A percentile compares a stretch with the other conserved stretches of the same genome.
Evolutionary conservation across 1,140 invertebrate genomes (phyloP).

Genomic region (Drosophila tristis): DNA sequence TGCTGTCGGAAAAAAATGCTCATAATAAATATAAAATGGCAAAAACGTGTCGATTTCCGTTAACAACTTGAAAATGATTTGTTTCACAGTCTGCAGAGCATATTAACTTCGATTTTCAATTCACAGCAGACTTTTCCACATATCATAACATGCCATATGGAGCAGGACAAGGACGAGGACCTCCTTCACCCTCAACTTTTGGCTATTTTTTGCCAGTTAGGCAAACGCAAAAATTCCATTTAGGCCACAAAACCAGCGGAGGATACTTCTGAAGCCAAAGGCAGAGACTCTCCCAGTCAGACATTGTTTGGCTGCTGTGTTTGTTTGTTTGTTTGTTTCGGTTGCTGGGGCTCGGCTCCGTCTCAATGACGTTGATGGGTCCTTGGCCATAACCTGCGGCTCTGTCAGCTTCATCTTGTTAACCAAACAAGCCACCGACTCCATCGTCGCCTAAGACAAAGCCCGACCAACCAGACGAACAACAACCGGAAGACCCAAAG

Average conservation of each 20-base stretch:
- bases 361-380: constrained; percentile 74
- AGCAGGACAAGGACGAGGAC: constrained; percentile 7
- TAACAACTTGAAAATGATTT: constrained; percentile 83
- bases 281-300: constrained; percentile 36
- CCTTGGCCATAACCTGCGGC: constrained; percentile 71
- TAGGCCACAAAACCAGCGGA: constrained; percentile 66
- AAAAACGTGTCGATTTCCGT: constrained; percentile 82
- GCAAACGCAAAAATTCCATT: constrained; percentile 69
- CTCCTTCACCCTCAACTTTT: constrained; percentile 32
- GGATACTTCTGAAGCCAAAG: constrained; percentile 3
- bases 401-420: constrained; percentile 71
- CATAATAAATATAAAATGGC: constrained; percentile 83
- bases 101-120: constrained; percentile 82
- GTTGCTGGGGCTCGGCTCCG: constrained; percentile 28
- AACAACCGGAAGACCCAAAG: constrained; percentile 15
- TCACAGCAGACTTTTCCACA: constrained; percentile 58
- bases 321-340: constrained; percentile 57
- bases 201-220: constrained; percentile 72
- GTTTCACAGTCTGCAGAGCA: constrained; percentile 80
- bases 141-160: constrained; percentile 36
- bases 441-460: constrained; percentile 66
- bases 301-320: constrained; percentile 35
- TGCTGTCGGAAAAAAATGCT: constrained; percentile 57
- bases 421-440: constrained; percentile 72
- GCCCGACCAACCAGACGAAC: constrained; percentile 24